Evolutionary conservation across 2,113 vertebrate genomes (phyloP), one percentile per base, ranked within the genome.

Genomic region (Brachyistius frenatus): DNA sequence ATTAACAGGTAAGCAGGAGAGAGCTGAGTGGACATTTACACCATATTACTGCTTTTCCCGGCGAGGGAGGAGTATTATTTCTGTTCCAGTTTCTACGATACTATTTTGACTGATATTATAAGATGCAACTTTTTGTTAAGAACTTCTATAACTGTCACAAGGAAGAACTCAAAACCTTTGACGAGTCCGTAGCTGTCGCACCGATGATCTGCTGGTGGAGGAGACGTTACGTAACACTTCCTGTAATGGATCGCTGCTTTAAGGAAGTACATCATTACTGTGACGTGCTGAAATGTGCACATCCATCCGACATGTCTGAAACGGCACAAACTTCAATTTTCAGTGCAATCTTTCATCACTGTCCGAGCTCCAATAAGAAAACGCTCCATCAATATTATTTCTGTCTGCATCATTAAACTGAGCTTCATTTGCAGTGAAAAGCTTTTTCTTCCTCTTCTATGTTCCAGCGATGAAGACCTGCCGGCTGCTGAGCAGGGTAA

Each of bases 371-470:
- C 35, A 71, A 54, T 64, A 15, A n/a, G 41, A 72, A 76, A 37
- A 64, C 39, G n/a, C 32, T 61, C 68, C 41, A 58, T 74, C 63
- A 65, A 63, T 30, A 50, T 58, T 66, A 58, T 65, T 60, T 44
- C 37, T 50, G 65, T 70, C 2, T 11, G 62, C 6, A 16, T 54
- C 68, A 58, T 80, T 82, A 84, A 83, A 78, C 30, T 32, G 8
- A 13, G 16, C 71, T 81, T 70, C 36, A 65, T 85, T 79, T 70
- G 60, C 56, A 72, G 53, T 65, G 52, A 71, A 73, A 70, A 37
- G 3, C 33, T 6, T 79, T 72, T 75, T 31, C 35, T 55, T 16
- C 15, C 6, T 32, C 32, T 71, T 74, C 86, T 44, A 76, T 69
- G 60, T 15, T 50, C 55, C 5, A 1, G 55, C 69, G 11, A 39